Percentiles rank a stretch among this genome's conserved stretches.
Evolutionary conservation across 2,888 invertebrate species (phyloP).

Genomic region (Perithous albicinctus): DNA sequence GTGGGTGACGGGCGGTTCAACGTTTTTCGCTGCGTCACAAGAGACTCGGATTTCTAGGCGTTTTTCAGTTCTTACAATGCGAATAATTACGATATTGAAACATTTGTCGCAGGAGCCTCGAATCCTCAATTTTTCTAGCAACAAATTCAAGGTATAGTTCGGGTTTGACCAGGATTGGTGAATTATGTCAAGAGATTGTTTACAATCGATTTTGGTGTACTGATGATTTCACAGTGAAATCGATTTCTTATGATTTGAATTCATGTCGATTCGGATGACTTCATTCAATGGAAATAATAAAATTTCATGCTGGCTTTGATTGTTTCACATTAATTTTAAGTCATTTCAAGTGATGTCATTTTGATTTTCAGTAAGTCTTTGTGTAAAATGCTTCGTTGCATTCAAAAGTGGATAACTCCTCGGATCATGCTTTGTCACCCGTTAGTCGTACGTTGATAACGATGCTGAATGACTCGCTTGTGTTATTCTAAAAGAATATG

Average conservation of each 20-base stretch:
- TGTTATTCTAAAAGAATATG: not conserved
- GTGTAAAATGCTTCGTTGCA: too few species aligned
- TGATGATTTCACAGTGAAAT: too few species aligned
- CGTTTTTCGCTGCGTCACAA: not conserved
- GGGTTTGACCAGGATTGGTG: constrained; percentile 3
- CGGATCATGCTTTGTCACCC: constrained; percentile 58
- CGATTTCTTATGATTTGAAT: too few species aligned
- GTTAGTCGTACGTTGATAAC: constrained; percentile 72
- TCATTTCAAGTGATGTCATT: too few species aligned
- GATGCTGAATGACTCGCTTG: constrained; percentile 42
- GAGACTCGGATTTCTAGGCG: not conserved
- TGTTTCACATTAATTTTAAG: too few species aligned
- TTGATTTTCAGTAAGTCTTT: too few species aligned
- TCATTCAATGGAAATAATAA: too few species aligned
- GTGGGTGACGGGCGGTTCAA: not conserved
- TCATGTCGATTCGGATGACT: too few species aligned
- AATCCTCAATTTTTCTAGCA: constrained; percentile 22
- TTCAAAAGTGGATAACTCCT: too few species aligned
- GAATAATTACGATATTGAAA: not conserved
- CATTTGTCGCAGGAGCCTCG: not conserved
- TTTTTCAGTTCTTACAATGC: not conserved
- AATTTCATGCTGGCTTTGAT: too few species aligned
- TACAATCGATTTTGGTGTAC: too few species aligned
- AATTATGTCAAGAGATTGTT: too few species aligned
- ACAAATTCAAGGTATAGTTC: not conserved